phyloP scores from a whole-genome alignment of 1,140 invertebrate genomes.

The Ladona fulva region DNA sequence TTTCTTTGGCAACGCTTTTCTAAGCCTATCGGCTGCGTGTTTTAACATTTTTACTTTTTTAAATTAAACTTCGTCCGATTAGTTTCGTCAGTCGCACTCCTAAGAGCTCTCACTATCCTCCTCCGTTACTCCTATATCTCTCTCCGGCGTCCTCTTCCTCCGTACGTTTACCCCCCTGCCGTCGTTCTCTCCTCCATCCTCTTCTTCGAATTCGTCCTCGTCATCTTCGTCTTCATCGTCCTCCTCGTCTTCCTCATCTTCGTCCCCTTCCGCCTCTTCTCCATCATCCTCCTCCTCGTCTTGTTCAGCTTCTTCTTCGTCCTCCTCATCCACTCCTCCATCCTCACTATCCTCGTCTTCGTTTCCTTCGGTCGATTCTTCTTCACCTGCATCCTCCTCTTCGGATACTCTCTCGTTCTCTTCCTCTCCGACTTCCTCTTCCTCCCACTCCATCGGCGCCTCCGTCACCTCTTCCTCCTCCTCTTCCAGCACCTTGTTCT shows the following conservation, averaged over 20 bases:
- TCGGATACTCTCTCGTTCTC: neutral
- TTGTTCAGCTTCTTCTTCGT: neutral
- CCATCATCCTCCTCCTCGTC: neutral
- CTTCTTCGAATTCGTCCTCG: neutral
- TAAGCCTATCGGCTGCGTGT: neutral
- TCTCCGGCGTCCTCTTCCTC: neutral
- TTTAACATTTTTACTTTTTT: neutral
- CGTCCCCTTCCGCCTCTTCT: neutral
- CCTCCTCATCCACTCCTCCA: neutral
- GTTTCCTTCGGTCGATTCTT: neutral
- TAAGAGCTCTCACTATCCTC: too few species aligned
- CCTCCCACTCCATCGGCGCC: neutral
- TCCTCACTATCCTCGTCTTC: neutral
- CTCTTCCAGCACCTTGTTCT: neutral
- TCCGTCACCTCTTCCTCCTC: neutral
- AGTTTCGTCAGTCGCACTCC: too few species aligned
- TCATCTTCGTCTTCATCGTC: neutral
- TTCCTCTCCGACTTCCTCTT: neutral
- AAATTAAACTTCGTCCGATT: too few species aligned
- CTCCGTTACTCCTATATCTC: neutral
- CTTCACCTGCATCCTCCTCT: neutral
- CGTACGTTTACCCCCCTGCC: neutral
- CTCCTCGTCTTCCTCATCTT: neutral
- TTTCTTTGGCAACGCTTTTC: conserved; percentile 4
- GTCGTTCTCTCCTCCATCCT: neutral